Base-by-base conservation (phyloP, 2,888 invertebrate species). In the Metacarcinus magister region DNA sequence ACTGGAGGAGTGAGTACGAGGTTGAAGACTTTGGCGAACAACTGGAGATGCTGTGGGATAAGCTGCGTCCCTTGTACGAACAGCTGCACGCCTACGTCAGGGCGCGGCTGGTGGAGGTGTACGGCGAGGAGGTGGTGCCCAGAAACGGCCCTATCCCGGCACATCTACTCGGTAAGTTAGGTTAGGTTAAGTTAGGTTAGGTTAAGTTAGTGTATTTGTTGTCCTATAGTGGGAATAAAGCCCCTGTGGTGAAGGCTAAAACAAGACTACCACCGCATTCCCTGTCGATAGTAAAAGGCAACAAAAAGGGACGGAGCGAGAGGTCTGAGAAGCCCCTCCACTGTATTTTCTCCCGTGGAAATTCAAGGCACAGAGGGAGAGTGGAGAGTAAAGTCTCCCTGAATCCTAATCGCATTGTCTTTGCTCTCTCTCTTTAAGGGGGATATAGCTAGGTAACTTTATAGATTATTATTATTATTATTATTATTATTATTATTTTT, bases 11-110 rank as follows among this genome's bases (percentile, higher is more conserved):
- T 48, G 96, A 97, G 48, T 97, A 97, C 96, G 97, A 97, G 92
- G 95, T 94, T 0, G 95, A 95, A 3, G 92, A 94, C 39, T 96
- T 97, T 87, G 60, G 87, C 4, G 94, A 93, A 4, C 92, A 96
- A 13, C 44, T 97, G 46, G 96, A 96, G 10, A 92, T 32, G n/a
- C 67, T 97, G 54, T 97, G 97, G 98, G 98, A 98, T 97, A 98
- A 98, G 97, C 97, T 99, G 91, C 98, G 98, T 96, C 99, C 99
- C 0, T 97, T 99, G 0, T 99, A 99, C 97, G 98, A 98, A 97
- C 98, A 99, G 97, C 98, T 99, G 1, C 99, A 99, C 97, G 98
- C 99, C 0, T 99, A 98, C 97, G 99, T 99, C 0, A 98, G 99
- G 89, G 98, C 98, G 60, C 98, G 98, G 97, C 97, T 99, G 43